phyloP scores from a whole-genome alignment of 2,888 invertebrate species.

The Drosophila subsilvestris region DNA sequence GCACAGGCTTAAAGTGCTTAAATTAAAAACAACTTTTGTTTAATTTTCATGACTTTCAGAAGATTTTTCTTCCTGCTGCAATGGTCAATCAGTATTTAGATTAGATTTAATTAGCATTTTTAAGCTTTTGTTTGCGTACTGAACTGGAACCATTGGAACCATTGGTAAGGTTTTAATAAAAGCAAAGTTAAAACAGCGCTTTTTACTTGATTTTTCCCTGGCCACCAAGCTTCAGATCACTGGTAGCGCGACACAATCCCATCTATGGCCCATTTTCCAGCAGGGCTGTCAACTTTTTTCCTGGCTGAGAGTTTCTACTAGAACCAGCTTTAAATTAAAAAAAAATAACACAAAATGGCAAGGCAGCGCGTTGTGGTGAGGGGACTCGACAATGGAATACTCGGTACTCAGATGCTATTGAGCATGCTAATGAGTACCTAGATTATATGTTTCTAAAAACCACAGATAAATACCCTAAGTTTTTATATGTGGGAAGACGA shows the following conservation, averaged over 20 bases:
- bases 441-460: too few species aligned
- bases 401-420: neutral
- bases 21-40: conserved; percentile 4
- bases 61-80: conserved; percentile 6
- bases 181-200: conserved; percentile 44
- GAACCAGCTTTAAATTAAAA: conserved; percentile 27
- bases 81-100: conserved; percentile 49
- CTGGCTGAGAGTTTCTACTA: too few species aligned
- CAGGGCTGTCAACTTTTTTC: too few species aligned
- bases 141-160: conserved; percentile 26
- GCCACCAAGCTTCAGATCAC: neutral
- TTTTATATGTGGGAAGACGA: too few species aligned
- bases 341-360: neutral
- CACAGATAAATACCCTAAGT: too few species aligned
- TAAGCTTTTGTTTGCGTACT: conserved; percentile 28
- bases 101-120: conserved; percentile 70
- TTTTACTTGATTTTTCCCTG: conserved; percentile 38
- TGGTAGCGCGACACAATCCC: neutral
- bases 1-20: neutral
- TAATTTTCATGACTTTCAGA: conserved; percentile 6
- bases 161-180: conserved; percentile 51
- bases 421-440: too few species aligned
- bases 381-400: neutral
- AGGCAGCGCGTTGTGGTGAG: neutral
- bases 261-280: conserved; percentile 24